Evolutionary conservation across 2,888 invertebrate species (phyloP).

Genomic region (Chesias legatella): DNA sequence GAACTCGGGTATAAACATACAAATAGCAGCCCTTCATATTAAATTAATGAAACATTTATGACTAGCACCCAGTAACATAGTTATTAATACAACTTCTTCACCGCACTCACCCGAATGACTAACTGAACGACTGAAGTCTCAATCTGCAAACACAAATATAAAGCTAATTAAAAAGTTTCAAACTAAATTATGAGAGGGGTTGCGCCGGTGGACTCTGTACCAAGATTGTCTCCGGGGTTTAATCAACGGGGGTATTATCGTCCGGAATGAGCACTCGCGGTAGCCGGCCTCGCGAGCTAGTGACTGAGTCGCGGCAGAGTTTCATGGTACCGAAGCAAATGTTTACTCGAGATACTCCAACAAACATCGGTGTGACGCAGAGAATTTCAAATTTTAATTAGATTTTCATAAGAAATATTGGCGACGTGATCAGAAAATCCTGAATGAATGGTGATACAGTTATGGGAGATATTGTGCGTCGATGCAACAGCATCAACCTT

Average conservation of each 20-base stretch:
- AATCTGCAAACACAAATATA: slow-evolving; percentile 81
- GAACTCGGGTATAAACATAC: too few relatives aligned
- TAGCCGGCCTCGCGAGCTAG: slow-evolving; percentile 26
- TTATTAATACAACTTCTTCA: slow-evolving; percentile 71
- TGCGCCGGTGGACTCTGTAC: slow-evolving; percentile 70
- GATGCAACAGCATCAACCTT: too few relatives aligned
- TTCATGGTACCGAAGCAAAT: slow-evolving; percentile 61
- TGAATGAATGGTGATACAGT: too few relatives aligned
- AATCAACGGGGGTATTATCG: slow-evolving; percentile 64
- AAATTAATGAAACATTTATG: too few relatives aligned
- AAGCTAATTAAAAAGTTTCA: slow-evolving; percentile 81
- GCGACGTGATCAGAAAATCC: too few relatives aligned
- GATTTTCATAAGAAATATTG: slow-evolving; percentile 62
- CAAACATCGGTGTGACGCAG: slow-evolving; percentile 73
- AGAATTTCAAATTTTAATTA: slow-evolving; percentile 78
- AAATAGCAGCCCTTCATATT: too few relatives aligned
- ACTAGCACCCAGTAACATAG: slow-evolving; percentile 48
- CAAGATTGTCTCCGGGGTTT: slow-evolving; percentile 73
- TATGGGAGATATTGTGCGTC: too few relatives aligned
- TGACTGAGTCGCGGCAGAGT: slow-evolving; percentile 34
- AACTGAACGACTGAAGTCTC: slow-evolving; percentile 71
- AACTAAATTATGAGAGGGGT: slow-evolving; percentile 81
- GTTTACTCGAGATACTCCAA: slow-evolving; percentile 66
- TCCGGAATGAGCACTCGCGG: slow-evolving; percentile 51
- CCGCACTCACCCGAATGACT: slow-evolving; percentile 65